Evolutionary conservation across 92 coral and sea anemone genomes (phyloP).

Genomic region (Bergia sp.): DNA sequence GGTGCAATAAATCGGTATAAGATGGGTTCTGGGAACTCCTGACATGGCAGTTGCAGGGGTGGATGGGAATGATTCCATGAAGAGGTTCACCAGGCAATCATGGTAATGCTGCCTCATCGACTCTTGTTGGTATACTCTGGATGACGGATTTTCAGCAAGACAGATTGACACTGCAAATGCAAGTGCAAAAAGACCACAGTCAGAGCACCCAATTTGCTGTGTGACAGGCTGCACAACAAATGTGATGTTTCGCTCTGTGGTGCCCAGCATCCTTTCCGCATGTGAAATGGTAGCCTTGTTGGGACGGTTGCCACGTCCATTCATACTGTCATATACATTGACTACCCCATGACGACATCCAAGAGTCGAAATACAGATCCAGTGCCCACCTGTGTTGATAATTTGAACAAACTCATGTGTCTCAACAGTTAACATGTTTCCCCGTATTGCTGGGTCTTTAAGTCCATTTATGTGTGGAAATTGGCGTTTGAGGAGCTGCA

Average conservation of each 20-base stretch:
- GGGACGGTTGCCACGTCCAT: slow-evolving; percentile 8
- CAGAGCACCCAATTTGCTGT: slow-evolving; percentile 31
- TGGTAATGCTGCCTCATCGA: slow-evolving; percentile 43
- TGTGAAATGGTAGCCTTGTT: slow-evolving; percentile 32
- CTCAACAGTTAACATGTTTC: slow-evolving; percentile 25
- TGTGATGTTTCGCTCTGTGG: slow-evolving; percentile 17
- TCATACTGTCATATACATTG: slow-evolving; percentile 38
- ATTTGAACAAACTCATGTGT: slow-evolving; percentile 43
- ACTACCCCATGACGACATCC: slow-evolving; percentile 24
- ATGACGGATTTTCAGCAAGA: slow-evolving; percentile 33
- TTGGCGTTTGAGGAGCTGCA: slow-evolving; percentile 31
- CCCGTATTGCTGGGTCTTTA: slow-evolving; percentile 36
- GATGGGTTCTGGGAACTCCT: neutral
- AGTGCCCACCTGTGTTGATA: slow-evolving; percentile 46
- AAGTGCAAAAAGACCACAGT: slow-evolving; percentile 51
- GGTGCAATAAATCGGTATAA: slow-evolving; percentile 37
- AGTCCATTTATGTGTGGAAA: slow-evolving; percentile 40
- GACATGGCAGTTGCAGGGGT: slow-evolving; percentile 22
- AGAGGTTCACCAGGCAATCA: slow-evolving; percentile 29
- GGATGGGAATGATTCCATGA: slow-evolving; percentile 39
- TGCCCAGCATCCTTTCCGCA: slow-evolving; percentile 36
- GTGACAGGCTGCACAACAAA: slow-evolving; percentile 41
- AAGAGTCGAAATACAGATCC: slow-evolving; percentile 39
- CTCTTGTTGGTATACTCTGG: slow-evolving; percentile 29
- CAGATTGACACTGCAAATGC: slow-evolving; percentile 44